These are phyloP conservation scores for Callinectes sapidus DNA, from an alignment of 2,888 invertebrate species.

Conservation along the genomic window DNA sequence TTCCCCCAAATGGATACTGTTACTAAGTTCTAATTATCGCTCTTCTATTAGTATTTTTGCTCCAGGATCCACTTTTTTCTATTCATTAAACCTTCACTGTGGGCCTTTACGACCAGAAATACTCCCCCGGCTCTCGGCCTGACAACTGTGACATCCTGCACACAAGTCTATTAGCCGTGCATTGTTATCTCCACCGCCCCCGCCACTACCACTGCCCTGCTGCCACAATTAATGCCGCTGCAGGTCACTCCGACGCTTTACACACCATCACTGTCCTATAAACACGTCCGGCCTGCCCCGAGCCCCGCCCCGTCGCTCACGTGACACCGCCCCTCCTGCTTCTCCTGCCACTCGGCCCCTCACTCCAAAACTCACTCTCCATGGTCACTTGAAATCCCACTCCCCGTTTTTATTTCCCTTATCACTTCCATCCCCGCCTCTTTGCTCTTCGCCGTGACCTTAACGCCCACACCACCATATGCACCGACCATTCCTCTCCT, in stretches of 20 bases:
- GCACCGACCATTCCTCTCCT: neutral
- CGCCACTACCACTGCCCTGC: neutral
- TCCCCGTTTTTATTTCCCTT: neutral
- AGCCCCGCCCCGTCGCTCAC: neutral
- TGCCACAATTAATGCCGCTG: slow-evolving; percentile 7
- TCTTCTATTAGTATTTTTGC: neutral
- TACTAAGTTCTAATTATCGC: neutral
- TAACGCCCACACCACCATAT: slow-evolving; percentile 1
- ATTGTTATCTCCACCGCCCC: slow-evolving; percentile 20
- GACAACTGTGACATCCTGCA: slow-evolving; percentile 18
- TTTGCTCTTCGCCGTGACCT: neutral
- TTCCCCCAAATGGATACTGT: neutral
- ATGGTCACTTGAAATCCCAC: neutral
- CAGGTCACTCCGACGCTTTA: slow-evolving; percentile 26
- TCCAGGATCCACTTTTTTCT: neutral
- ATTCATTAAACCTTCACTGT: neutral
- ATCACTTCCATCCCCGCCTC: neutral
- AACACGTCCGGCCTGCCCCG: slow-evolving; percentile 1
- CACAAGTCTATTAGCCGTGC: slow-evolving; percentile 23
- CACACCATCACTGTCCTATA: slow-evolving; percentile 31
- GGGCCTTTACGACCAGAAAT: neutral
- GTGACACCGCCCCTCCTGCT: slow-evolving; percentile 12
- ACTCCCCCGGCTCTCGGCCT: neutral
- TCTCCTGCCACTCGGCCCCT: neutral
- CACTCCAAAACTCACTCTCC: neutral